Conservation (phyloP, 2,797 vertebrate genomes). For the Pteropus rufus region DNA sequence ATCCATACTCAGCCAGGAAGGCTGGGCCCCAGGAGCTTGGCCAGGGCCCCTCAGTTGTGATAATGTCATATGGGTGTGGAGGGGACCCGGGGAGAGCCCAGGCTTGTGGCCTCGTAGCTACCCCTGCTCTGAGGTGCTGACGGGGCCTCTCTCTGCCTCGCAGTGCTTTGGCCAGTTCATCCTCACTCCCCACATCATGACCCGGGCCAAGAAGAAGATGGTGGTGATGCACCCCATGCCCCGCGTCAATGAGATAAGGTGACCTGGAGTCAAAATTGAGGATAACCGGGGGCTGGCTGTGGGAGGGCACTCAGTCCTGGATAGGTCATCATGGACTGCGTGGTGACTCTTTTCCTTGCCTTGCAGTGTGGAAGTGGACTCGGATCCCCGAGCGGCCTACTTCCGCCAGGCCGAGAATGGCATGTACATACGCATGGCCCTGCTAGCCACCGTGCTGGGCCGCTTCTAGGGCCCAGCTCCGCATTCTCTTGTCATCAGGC, state of each 20-base stretch:
- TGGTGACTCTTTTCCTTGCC: background rate
- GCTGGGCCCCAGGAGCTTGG: background rate
- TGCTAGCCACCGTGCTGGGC: constrained; percentile 93
- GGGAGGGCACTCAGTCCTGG: background rate
- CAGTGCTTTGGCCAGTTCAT: constrained; percentile 98
- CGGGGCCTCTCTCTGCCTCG: background rate
- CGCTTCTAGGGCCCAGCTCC: constrained; percentile 78
- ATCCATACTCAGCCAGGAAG: background rate
- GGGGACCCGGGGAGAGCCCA: background rate
- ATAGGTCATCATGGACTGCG: accelerated
- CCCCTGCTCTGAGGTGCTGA: background rate
- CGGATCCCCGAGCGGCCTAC: constrained; percentile 95
- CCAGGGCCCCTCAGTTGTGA: background rate
- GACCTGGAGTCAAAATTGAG: accelerated
- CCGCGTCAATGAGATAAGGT: constrained; percentile 98
- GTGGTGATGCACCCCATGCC: constrained; percentile 98
- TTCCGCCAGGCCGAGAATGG: constrained; percentile 98
- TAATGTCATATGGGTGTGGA: background rate
- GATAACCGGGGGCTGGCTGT: background rate
- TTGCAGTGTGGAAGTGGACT: constrained; percentile 92
- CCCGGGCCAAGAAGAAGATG: constrained; percentile 96
- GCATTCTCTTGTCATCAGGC: background rate
- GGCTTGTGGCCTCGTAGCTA: background rate
- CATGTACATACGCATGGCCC: constrained; percentile 98
- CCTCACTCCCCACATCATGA: constrained; percentile 98